phyloP scores from a whole-genome alignment of 2,888 invertebrate species.

The Watsonalla binaria region DNA sequence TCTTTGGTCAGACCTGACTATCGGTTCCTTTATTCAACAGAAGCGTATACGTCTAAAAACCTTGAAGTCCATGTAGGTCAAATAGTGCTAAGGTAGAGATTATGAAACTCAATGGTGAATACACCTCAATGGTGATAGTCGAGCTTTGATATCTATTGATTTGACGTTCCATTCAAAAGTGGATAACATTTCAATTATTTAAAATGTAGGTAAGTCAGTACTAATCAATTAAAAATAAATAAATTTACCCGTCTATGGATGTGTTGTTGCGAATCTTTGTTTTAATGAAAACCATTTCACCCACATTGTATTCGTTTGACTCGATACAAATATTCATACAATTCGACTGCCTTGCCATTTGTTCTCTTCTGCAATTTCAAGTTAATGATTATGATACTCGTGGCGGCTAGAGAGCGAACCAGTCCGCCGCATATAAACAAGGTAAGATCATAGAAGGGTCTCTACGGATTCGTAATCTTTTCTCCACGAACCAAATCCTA shows the following conservation, averaged over 20 bases:
- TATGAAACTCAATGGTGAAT: too few relatives aligned
- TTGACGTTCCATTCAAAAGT: neutral
- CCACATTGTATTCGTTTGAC: conserved; percentile 13
- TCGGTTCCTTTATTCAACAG: too few relatives aligned
- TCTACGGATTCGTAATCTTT: conserved; percentile 41
- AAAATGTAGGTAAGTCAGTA: neutral
- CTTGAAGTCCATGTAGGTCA: too few relatives aligned
- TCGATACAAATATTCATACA: conserved; percentile 14
- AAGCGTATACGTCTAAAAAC: too few relatives aligned
- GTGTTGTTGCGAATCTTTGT: conserved; percentile 7
- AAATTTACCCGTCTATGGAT: conserved; percentile 25
- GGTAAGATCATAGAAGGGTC: conserved; percentile 35
- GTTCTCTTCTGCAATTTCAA: conserved; percentile 13
- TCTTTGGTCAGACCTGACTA: too few relatives aligned
- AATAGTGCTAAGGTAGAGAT: too few relatives aligned
- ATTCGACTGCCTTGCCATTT: conserved; percentile 8
- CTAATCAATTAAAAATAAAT: conserved; percentile 27
- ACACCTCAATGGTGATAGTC: too few relatives aligned
- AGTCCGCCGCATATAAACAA: conserved; percentile 16
- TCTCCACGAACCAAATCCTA: conserved; percentile 46
- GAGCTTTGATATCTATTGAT: neutral
- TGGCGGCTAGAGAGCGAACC: conserved; percentile 4
- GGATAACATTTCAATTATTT: neutral
- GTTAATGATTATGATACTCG: conserved; percentile 15
- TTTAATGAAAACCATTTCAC: conserved; percentile 13